Base-by-base conservation (phyloP, 2,888 invertebrate species). In the Sphaeridia pumilis region DNA sequence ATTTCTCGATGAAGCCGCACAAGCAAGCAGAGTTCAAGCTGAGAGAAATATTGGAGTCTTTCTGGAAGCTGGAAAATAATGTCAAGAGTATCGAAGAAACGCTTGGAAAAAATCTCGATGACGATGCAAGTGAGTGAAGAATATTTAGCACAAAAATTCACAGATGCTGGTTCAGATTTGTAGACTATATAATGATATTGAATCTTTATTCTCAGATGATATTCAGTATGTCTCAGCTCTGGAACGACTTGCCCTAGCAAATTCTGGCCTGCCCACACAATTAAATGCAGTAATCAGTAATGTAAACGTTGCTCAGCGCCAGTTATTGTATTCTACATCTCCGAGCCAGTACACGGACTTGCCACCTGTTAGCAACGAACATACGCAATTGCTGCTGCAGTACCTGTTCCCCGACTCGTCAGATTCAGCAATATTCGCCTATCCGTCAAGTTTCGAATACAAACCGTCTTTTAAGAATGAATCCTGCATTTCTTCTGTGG, bases 381-480 rank as follows among this genome's bases (percentile, higher is more conserved):
- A 84, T 58, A 71, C 93, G 34, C 80, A 82, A 69, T 78, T 83
- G 38, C 77, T 92, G 63, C 69, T 93, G 46, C 83, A 83, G 68
- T 90, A 82, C 70, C 72, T 92, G 24, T 92, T 92, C 69, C 92
- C 92, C 48, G 90, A 92, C 76, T 87, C 88, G 52, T 81, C 84
- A 60, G 77, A 80, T 52, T 75, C 79, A 38, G 49, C 57, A 68
- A 69, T 68, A 65, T 66, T 66, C 54, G 68, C 70, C 4, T 74
- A 73, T 55, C 65, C 68, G 4, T 65, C 69, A 10, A 49, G 58
- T 36, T 64, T 66, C 67, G 58, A 67, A 24, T 26, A 54, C 47
- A 35, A 14, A n/a, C 58, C 59, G 14, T 55, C 55, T 24, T 64
- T 60, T 44, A 52, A 58, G 44, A 61, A 55, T 34, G 60, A 58